Conservation (phyloP, 2,113 vertebrate genomes). For the Stomatorhinus ivindoensis region DNA sequence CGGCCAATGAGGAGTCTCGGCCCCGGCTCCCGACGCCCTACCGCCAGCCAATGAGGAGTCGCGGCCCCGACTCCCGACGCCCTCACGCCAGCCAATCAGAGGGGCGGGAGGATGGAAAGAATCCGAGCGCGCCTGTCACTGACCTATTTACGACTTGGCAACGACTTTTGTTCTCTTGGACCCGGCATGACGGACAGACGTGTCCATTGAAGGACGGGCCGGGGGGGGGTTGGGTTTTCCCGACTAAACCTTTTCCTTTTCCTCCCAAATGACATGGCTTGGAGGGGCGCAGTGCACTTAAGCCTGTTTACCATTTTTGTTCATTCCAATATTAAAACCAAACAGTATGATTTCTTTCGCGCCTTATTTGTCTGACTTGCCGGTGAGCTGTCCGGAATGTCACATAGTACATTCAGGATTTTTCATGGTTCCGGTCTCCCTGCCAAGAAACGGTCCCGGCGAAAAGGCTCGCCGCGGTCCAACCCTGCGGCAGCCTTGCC, state of each 20-base stretch:
- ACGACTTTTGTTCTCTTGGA: constrained; percentile 28
- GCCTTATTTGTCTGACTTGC: not conserved
- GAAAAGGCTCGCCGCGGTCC: not conserved
- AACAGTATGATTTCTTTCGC: not conserved
- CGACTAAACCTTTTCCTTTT: not conserved
- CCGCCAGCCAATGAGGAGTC: constrained; percentile 24
- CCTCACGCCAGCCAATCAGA: constrained; percentile 36
- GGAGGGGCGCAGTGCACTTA: not conserved
- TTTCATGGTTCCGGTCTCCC: not conserved
- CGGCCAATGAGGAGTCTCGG: constrained; percentile 28
- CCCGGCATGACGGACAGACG: constrained; percentile 14
- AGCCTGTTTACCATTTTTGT: not conserved
- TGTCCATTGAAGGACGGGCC: not conserved
- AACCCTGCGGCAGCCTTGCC: not conserved
- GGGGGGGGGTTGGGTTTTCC: not conserved
- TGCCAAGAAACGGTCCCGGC: constrained; percentile 30
- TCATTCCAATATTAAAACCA: not conserved
- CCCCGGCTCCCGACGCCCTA: constrained; percentile 26
- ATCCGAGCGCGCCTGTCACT: constrained; percentile 36
- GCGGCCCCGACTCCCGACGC: constrained; percentile 30
- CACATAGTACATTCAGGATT: constrained; percentile 14
- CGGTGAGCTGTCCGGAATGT: constrained; percentile 12
- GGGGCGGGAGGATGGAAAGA: constrained; percentile 27
- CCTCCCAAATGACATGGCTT: not conserved
- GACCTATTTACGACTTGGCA: constrained; percentile 40